These are phyloP conservation scores for Spheniscus humboldti DNA, from an alignment of 2,797 vertebrate genomes.

Conservation along the genomic window DNA sequence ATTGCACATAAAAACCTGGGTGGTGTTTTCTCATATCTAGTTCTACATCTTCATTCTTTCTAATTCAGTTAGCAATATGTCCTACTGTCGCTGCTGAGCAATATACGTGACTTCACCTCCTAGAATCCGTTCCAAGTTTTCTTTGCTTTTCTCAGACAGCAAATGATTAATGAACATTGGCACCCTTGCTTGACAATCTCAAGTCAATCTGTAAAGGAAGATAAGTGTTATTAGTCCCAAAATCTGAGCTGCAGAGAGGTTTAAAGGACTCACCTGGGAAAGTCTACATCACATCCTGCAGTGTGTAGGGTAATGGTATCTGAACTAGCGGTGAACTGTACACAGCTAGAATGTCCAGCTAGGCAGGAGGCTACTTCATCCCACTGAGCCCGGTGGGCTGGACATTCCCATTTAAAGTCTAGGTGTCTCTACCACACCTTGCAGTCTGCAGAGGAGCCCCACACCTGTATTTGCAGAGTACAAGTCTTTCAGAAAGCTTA, in stretches of 20 bases:
- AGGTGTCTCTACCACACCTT: background rate
- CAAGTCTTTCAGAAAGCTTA: background rate
- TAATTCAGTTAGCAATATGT: constrained; percentile 1
- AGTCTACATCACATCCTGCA: background rate
- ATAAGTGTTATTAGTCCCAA: background rate
- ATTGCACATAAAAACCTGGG: background rate
- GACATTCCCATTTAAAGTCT: background rate
- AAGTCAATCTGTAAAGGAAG: background rate
- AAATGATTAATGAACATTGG: background rate
- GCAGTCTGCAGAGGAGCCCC: background rate
- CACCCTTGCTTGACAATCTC: background rate
- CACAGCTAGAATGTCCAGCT: background rate
- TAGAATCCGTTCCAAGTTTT: background rate
- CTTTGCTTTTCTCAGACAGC: background rate
- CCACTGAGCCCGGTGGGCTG: background rate
- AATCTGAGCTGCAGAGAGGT: background rate
- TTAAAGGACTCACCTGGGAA: background rate
- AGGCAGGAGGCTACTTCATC: background rate
- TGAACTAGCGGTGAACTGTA: background rate
- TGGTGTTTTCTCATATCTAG: background rate
- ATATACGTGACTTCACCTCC: background rate
- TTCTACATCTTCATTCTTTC: constrained; percentile 13
- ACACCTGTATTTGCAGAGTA: background rate
- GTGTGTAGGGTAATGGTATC: background rate
- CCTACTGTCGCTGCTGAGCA: background rate